Evolutionary conservation across 2,113 vertebrate genomes (phyloP), one percentile per base, ranked within the genome.

Genomic region (Eubucco bourcierii): DNA sequence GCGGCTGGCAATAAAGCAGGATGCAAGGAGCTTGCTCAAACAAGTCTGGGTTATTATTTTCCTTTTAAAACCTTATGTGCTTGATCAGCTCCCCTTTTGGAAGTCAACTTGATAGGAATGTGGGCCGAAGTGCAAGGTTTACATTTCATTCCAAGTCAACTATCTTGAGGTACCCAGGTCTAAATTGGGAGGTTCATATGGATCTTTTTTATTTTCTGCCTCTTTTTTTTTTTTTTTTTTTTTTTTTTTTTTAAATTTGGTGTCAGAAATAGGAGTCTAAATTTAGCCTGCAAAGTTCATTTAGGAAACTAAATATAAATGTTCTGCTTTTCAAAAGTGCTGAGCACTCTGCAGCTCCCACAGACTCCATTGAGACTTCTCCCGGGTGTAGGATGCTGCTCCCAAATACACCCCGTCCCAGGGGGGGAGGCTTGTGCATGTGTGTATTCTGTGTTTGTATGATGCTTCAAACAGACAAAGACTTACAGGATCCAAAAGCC

Each of bases 101-200:
- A 95, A 95, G 75, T 80, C 73, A 68, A 55, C 94, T 94, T 79
- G 73, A 68, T 95, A 94, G 74, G 92, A 96, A 95, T 90, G 88
- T 94, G 92, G 90, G 95, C 90, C 75, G 87, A 95, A 97, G 90
- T 92, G 94, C 91, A 93, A 95, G 85, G 84, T 87, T 96, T 93
- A 88, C 76, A 79, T 95, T 92, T 90, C 87, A 83, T 77, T 95
- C 87, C 0, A 2, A 83, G 61, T 70, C 74, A 83, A 80, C 90
- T 95, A 86, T 73, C 77, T 88, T 67, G 90, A 96, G 94, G 95
- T 94, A 92, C 89, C 80, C 78, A 83, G 73, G 67, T 93, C 87
- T 96, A 96, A 95, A 95, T 94, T 61, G 87, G 88, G 89, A 93
- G 44, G 65, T 82, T 96, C 90, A 91, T 87, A 87, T 85, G 83